Evolutionary conservation across 2,888 invertebrate genomes (phyloP), one percentile per base, ranked within the genome.

Genomic region (Bombylius major): DNA sequence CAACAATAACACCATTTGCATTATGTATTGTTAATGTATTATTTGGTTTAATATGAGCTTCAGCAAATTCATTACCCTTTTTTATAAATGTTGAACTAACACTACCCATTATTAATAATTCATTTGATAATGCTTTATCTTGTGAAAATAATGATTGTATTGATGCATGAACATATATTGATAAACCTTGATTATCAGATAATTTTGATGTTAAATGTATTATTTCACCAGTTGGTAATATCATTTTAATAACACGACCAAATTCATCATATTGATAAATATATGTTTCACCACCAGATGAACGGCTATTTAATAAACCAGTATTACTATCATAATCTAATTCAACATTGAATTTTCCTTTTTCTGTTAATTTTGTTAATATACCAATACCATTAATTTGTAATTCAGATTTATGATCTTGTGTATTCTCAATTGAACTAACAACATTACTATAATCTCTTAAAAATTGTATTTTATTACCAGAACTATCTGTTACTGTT

Each of bases 361-460:
- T 90, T 68, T 93, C 90, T 31, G 87, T 83, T 64, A 95, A 80
- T 71, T 87, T 89, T 47, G 92, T 89, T 64, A 97, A 80, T 67
- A 91, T 88, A 47, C 94, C 93, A 65, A 93, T 88, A 58, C 93
- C 94, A 61, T 93, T 93, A 73, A 96, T 92, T 72, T 89, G 88
- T 57, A 97, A 77, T 68, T 91, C 89, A 9, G 90, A 87, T 73
- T 94, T 94, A 70, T 92, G 91, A 69, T 93, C 92, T 75, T 92
- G 92, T 11, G 91, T 91, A 68, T 93, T 93, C 75, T 94, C 94
- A 65, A 93, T 94, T 5, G 94, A 92, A 69, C 90, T 94, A 9
- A 90, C 96, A 57, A 89, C 86, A 66, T 90, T 89, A 69, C 89
- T 90, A 70, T 94, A 95, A 73, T 96, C 95, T 62, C 96, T 79